A percentile compares a stretch with the other conserved stretches of the same genome.
phyloP scores from a whole-genome alignment of 2,888 invertebrate species.

The Acronicta leporina region DNA sequence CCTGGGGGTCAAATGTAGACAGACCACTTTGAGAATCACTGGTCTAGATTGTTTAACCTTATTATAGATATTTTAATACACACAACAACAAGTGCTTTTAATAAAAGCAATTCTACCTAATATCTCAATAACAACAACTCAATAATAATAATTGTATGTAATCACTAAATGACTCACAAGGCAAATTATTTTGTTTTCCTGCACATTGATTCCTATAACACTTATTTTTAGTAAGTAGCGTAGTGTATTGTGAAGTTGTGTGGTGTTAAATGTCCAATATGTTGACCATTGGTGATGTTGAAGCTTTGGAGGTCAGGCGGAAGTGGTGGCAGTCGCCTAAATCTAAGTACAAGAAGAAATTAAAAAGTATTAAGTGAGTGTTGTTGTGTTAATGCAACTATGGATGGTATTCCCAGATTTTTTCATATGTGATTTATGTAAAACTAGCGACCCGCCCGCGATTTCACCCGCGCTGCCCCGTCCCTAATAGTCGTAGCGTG shows the following conservation, averaged over 20 bases:
- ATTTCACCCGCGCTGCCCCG: too few relatives aligned
- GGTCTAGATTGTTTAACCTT: too few relatives aligned
- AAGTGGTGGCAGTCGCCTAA: conserved; percentile 81
- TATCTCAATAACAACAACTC: not conserved
- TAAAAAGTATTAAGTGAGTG: conserved; percentile 64
- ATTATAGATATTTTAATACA: not conserved
- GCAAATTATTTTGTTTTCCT: conserved; percentile 45
- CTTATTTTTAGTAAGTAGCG: conserved; percentile 47
- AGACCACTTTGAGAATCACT: too few relatives aligned
- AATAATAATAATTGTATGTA: conserved; percentile 1
- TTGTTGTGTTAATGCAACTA: not conserved
- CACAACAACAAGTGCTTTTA: not conserved
- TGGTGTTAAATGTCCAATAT: conserved; percentile 62
- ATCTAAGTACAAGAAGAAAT: conserved; percentile 67
- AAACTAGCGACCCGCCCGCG: too few relatives aligned
- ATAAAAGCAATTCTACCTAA: not conserved
- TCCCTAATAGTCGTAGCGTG: too few relatives aligned
- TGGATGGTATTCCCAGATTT: too few relatives aligned
- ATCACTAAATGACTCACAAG: conserved; percentile 31
- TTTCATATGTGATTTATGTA: too few relatives aligned
- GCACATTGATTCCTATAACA: conserved; percentile 11
- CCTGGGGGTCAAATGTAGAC: too few relatives aligned
- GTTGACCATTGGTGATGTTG: conserved; percentile 68
- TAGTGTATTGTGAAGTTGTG: conserved; percentile 35
- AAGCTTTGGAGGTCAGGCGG: conserved; percentile 72